These are phyloP conservation scores for Zygaena filipendulae DNA, from an alignment of 2,888 invertebrate species.

Conservation along the genomic window DNA sequence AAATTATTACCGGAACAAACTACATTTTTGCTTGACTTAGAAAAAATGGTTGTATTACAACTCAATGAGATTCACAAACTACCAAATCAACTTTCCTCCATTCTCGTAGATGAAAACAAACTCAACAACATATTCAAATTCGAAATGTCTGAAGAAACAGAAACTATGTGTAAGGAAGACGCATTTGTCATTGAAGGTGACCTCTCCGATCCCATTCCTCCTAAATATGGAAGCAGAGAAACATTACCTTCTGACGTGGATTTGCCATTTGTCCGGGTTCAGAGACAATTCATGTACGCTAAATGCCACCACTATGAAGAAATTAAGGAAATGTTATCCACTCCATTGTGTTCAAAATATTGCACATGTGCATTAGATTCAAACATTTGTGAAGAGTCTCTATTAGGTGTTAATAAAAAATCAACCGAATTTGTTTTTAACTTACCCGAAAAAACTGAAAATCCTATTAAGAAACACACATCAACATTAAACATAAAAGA, in stretches of 20 bases:
- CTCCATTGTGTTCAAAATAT: not conserved
- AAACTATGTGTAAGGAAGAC: slow-evolving; percentile 27
- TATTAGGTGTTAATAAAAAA: too few relatives aligned
- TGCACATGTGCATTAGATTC: too few relatives aligned
- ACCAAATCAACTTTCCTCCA: slow-evolving; percentile 24
- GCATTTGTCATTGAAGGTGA: slow-evolving; percentile 46
- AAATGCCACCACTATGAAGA: slow-evolving; percentile 47
- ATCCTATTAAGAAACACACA: too few relatives aligned
- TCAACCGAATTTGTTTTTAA: too few relatives aligned
- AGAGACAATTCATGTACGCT: slow-evolving; percentile 45
- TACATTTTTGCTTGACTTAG: slow-evolving; percentile 46
- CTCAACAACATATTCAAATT: slow-evolving; percentile 32
- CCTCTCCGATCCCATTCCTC: slow-evolving; percentile 28
- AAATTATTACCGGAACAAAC: slow-evolving; percentile 53
- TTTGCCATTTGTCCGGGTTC: slow-evolving; percentile 35
- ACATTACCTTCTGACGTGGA: slow-evolving; percentile 40
- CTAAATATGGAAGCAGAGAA: slow-evolving; percentile 41
- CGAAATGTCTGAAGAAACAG: slow-evolving; percentile 18
- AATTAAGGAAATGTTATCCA: slow-evolving; percentile 30
- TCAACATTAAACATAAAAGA: too few relatives aligned
- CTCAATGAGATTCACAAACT: slow-evolving; percentile 45
- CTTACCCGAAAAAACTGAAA: too few relatives aligned
- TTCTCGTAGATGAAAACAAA: slow-evolving; percentile 31
- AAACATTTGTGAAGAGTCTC: too few relatives aligned
- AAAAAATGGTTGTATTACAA: slow-evolving; percentile 52